Conservation (phyloP, 53 echinoderm and acorn worm species). For the Holothuria leucospilota region DNA sequence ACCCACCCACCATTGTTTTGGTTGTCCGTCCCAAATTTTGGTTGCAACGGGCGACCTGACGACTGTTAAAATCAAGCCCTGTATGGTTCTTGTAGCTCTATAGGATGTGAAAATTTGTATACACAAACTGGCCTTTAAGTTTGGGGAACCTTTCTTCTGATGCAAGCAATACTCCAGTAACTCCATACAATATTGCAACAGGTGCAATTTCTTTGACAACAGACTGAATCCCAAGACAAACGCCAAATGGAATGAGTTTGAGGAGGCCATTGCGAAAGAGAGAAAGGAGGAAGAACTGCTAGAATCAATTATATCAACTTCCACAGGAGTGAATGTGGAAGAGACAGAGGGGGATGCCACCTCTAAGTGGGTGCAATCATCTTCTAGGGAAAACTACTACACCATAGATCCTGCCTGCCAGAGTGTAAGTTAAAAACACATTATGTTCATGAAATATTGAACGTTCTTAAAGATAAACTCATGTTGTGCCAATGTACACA, state of each 20-base stretch:
- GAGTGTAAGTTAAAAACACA: too few species aligned
- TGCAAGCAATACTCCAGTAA: not conserved
- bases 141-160: too few species aligned
- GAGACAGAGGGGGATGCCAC: conserved; percentile 42
- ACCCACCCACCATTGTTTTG: too few species aligned
- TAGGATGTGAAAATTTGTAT: too few species aligned
- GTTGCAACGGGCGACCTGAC: too few species aligned
- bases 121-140: too few species aligned
- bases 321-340: conserved; percentile 43
- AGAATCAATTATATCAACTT: conserved; percentile 40
- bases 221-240: conserved; percentile 24
- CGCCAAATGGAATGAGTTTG: conserved; percentile 56
- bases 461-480: too few species aligned
- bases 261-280: conserved; percentile 49
- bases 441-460: too few species aligned
- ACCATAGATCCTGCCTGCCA: conserved; percentile 52
- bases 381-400: conserved; percentile 91
- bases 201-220: not conserved
- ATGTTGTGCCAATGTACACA: too few species aligned
- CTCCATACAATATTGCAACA: not conserved
- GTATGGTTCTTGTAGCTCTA: too few species aligned
- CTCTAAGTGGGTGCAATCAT: conserved; percentile 83
- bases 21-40: too few species aligned
- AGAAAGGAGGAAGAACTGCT: conserved; percentile 28
- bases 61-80: too few species aligned